phyloP scores from a whole-genome alignment of 2,113 vertebrate genomes.

The Geothlypis trichas region DNA sequence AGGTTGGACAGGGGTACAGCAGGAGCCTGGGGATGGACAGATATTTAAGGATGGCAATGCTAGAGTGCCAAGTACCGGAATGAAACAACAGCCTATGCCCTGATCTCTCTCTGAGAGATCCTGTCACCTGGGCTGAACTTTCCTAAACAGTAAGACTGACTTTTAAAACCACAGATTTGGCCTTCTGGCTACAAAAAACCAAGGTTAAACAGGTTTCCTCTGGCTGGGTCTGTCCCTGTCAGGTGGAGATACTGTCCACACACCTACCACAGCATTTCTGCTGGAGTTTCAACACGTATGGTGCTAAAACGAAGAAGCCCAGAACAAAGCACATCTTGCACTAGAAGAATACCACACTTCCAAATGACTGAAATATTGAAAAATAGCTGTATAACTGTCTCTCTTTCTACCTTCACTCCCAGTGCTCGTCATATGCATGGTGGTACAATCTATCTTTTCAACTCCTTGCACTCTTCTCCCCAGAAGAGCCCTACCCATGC shows the following conservation, averaged over 20 bases:
- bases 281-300: not conserved
- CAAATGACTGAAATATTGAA: not conserved
- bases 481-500: not conserved
- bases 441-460: not conserved
- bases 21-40: not conserved
- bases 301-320: not conserved
- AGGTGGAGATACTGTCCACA: not conserved
- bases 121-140: not conserved
- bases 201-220: not conserved
- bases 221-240: not conserved
- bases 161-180: not conserved
- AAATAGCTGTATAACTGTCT: not conserved
- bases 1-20: not conserved
- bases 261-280: not conserved
- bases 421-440: fast-evolving
- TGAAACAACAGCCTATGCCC: not conserved
- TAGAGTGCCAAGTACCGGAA: not conserved
- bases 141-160: not conserved
- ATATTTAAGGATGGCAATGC: not conserved
- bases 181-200: fast-evolving
- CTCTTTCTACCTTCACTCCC: not conserved
- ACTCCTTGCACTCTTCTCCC: not conserved
- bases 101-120: not conserved
- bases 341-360: not conserved
- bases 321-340: not conserved